A percentile compares a stretch with the other conserved stretches of the same genome.
These are phyloP conservation scores for Pocillopora meandrina DNA, from an alignment of 92 coral and sea anemone genomes.

Conservation along the genomic window DNA sequence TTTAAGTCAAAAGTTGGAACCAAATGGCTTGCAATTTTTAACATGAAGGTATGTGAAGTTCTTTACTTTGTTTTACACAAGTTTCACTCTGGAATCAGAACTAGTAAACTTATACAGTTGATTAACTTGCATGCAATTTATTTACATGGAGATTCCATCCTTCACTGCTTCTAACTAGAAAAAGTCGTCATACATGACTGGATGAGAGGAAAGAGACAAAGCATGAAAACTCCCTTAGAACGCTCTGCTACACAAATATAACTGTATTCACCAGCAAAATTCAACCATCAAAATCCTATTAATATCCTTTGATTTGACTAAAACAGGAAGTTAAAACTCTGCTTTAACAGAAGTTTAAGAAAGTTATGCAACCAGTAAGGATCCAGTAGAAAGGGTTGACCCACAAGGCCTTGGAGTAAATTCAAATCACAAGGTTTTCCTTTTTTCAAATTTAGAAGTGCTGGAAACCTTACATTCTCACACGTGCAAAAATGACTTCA, in stretches of 20 bases:
- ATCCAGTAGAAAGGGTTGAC: background rate
- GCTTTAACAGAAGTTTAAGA: background rate
- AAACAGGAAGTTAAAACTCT: background rate
- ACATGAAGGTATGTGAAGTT: conserved; percentile 36
- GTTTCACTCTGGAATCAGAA: too few relatives aligned
- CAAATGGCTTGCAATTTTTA: conserved; percentile 34
- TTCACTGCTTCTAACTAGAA: conserved; percentile 39
- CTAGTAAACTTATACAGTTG: background rate
- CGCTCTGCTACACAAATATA: conserved; percentile 26
- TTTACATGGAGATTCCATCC: conserved; percentile 42
- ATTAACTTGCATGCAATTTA: conserved; percentile 22
- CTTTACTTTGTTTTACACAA: background rate
- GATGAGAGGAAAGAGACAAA: conserved; percentile 8
- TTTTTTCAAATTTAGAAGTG: background rate
- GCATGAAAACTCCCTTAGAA: conserved; percentile 15
- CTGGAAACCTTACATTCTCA: background rate
- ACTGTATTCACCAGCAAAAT: background rate
- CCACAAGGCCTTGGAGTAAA: background rate
- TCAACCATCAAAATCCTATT: too few relatives aligned
- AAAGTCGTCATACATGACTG: conserved; percentile 44
- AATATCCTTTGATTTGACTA: background rate
- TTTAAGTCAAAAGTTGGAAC: background rate
- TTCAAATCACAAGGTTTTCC: background rate
- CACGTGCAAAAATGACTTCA: too few relatives aligned
- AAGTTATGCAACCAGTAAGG: background rate